Base-by-base conservation (phyloP, 2,113 vertebrate species). In the Thamnophis sirtalis region DNA sequence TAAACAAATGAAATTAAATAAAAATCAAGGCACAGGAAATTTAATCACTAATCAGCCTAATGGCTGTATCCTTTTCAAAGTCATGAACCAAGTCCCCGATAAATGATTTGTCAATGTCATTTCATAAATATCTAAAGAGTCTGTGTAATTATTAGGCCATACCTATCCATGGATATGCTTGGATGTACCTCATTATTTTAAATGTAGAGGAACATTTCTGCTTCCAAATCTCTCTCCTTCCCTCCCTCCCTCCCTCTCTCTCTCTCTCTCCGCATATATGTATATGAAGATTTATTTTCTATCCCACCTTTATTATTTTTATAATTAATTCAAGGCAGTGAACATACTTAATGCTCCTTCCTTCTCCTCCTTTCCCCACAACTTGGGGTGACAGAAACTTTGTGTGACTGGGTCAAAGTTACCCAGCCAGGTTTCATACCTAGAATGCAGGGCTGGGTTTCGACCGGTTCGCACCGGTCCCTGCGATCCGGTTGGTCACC, bases 131-230 rank as follows among this genome's bases (percentile, higher is more conserved):
- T 91, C n/a, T 95, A 91, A 60, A 95, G 87, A 38, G n/a, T 88
- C 92, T 68, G 54, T 93, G 26, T 93, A 95, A 95, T 95, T 68
- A 95, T 22, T 0, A 93, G 91, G 94, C 90, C 53, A 43, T 6
- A 50, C n/a, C 21, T 92, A 24, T 87, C 93, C 51, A 19, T 84
- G 86, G 48, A 91, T 5, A 1, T 92, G 15, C 4, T 87, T 89
- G 22, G 49, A 53, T 58, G 53, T 88, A 33, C 43, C 28, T 95
- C 91, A 54, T 96, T 95, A 93, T 89, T 90, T 90, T 94, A 95
- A 95, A 94, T 92, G 5, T 8, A 33, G 9, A 26, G 58, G 50
- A 92, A 28, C 17, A n/a, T n/a, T 80, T 3, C n/a, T 89, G 11
- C 11, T 95, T 95, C 53, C 73, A 90, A n/a, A 13, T 49, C 0